Conservation (phyloP, 2,888 invertebrate genomes). For the Monopis laevigella region DNA sequence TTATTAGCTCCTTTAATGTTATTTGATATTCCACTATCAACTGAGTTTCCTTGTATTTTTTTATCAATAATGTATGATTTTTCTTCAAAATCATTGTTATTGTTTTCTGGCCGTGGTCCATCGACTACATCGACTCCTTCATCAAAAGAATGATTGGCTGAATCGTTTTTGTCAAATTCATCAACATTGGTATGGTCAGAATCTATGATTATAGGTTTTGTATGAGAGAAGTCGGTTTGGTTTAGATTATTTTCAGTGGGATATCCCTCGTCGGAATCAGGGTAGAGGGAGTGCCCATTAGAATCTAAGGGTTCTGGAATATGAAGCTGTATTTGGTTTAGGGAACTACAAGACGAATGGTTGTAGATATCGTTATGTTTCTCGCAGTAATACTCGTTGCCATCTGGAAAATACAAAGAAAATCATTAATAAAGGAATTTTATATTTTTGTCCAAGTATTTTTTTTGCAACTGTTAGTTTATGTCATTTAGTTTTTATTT, state of each 20-base stretch:
- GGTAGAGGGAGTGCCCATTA: constrained; percentile 40
- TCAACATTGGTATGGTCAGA: constrained; percentile 39
- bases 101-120: constrained; percentile 29
- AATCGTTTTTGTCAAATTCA: constrained; percentile 41
- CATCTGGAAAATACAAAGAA: constrained; percentile 32
- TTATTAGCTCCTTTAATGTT: constrained; percentile 40
- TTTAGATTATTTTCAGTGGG: constrained; percentile 56
- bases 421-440: too few relatives aligned
- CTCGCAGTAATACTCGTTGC: constrained; percentile 58
- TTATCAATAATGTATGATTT: constrained; percentile 29
- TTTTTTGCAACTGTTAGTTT: too few relatives aligned
- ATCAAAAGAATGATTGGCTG: constrained; percentile 55
- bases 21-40: constrained; percentile 53
- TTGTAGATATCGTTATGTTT: constrained; percentile 54
- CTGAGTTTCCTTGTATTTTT: constrained; percentile 47
- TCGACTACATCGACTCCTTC: constrained; percentile 54
- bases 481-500: too few relatives aligned
- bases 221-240: constrained; percentile 57
- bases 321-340: constrained; percentile 49
- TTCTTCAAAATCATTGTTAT: constrained; percentile 28
- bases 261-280: constrained; percentile 53
- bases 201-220: constrained; percentile 54
- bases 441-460: too few relatives aligned
- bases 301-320: constrained; percentile 52
- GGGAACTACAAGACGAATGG: constrained; percentile 50